These are phyloP conservation scores for Temnothorax ravouxi DNA, from an alignment of 2,888 invertebrate genomes.

Conservation along the genomic window DNA sequence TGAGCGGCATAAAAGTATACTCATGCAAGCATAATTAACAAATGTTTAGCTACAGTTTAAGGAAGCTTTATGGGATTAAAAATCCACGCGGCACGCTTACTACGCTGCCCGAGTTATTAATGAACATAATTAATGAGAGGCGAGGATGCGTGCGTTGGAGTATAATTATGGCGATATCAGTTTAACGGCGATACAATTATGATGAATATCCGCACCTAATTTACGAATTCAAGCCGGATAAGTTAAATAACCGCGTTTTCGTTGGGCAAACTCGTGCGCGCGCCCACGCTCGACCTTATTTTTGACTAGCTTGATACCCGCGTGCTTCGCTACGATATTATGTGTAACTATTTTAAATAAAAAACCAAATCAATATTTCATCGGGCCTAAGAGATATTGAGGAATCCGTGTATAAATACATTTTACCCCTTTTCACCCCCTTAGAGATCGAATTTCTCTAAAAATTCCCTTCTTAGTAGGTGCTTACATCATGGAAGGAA, in stretches of 20 bases:
- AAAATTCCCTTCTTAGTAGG: no score
- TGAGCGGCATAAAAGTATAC: not conserved
- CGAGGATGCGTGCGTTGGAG: slow-evolving; percentile 41
- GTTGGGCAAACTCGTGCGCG: not conserved
- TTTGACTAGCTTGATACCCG: not conserved
- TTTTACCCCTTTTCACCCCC: no score
- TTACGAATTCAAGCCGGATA: slow-evolving; percentile 48
- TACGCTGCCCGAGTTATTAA: slow-evolving; percentile 19
- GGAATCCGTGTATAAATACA: no score
- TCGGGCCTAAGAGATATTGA: no score
- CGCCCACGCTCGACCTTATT: not conserved
- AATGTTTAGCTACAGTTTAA: slow-evolving; percentile 21
- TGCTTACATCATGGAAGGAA: no score
- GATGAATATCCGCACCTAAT: slow-evolving; percentile 45
- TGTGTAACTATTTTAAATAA: no score
- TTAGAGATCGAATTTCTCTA: no score
- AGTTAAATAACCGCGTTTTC: slow-evolving; percentile 26
- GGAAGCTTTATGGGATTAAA: slow-evolving; percentile 19
- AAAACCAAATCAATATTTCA: no score
- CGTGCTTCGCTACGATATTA: no score
- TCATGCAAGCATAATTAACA: slow-evolving; percentile 13
- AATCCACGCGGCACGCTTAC: not conserved
- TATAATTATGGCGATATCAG: slow-evolving; percentile 64
- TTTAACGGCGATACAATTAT: slow-evolving; percentile 54
- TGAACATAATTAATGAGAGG: slow-evolving; percentile 53